Evolutionary conservation across 2,797 vertebrate species (phyloP).

Genomic region (Austrolebias charrua): DNA sequence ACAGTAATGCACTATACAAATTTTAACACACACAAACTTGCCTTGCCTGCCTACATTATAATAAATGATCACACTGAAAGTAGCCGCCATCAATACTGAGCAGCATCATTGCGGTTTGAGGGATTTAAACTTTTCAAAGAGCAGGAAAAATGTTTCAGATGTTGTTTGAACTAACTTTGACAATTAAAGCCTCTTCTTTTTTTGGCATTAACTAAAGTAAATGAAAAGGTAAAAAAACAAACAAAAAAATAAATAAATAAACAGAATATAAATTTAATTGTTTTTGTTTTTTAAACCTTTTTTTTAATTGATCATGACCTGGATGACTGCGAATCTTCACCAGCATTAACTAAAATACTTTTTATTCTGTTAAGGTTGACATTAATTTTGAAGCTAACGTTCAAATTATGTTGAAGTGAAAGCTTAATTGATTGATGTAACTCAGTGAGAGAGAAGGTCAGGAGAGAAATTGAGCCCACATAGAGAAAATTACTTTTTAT

Average conservation of each 20-base stretch:
- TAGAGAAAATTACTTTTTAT: conserved; percentile 44
- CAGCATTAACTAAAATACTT: conserved; percentile 30
- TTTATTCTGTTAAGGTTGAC: conserved; percentile 39
- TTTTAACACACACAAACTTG: conserved; percentile 2
- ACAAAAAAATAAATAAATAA: no score
- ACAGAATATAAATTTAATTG: no score
- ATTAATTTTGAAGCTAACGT: conserved; percentile 51
- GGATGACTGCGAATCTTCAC: no score
- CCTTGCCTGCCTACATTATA: background rate
- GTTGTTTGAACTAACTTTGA: conserved; percentile 9
- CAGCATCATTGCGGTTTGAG: background rate
- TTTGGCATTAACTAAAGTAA: conserved; percentile 27
- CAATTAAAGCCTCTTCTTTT: conserved; percentile 27
- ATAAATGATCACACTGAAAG: conserved; percentile 12
- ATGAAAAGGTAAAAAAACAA: no score
- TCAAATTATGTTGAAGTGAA: conserved; percentile 46
- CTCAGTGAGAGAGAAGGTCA: conserved; percentile 31
- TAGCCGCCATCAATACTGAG: conserved; percentile 8
- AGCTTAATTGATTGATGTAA: conserved; percentile 65
- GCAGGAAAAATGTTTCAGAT: background rate
- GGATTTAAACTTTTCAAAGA: background rate
- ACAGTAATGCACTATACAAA: background rate
- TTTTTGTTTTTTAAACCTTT: no score
- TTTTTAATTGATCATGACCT: no score
- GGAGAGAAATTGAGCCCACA: conserved; percentile 46